These are phyloP conservation scores for Daktulosphaira vitifoliae DNA, from an alignment of 1,140 invertebrate species.

Conservation along the genomic window DNA sequence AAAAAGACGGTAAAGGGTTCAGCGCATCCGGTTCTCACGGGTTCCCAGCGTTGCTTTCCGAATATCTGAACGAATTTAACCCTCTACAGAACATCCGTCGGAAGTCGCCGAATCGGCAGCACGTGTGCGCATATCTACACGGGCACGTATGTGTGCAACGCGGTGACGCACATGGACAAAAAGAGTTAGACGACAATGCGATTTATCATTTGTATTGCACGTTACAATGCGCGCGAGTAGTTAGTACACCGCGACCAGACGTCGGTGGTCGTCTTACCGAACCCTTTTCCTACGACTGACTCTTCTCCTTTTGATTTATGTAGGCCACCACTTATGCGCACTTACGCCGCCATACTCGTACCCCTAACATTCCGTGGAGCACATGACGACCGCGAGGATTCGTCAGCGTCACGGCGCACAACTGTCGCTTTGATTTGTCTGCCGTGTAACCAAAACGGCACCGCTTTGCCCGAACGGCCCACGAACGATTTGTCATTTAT, in stretches of 20 bases:
- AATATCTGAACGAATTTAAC: too few species aligned
- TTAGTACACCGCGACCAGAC: too few species aligned
- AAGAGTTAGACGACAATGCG: not conserved
- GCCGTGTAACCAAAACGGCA: conserved; percentile 22
- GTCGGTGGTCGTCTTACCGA: conserved; percentile 2
- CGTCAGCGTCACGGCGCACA: conserved; percentile 22
- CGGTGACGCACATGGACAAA: too few species aligned
- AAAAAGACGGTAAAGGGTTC: too few species aligned
- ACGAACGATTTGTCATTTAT: conserved; percentile 30
- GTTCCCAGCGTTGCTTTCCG: too few species aligned
- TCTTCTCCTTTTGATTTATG: conserved; percentile 21
- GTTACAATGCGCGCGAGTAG: not conserved
- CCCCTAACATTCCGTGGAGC: too few species aligned
- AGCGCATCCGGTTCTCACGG: too few species aligned
- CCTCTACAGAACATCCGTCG: too few species aligned
- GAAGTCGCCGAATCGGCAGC: too few species aligned
- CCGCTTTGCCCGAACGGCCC: conserved; percentile 22
- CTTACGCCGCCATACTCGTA: not conserved
- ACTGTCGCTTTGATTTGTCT: conserved; percentile 28
- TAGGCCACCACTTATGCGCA: conserved; percentile 5
- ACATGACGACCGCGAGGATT: too few species aligned
- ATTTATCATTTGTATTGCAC: not conserved
- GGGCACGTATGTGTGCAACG: too few species aligned
- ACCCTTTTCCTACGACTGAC: conserved; percentile 1
- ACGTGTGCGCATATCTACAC: too few species aligned